These are phyloP conservation scores for Galbula dea DNA, from an alignment of 2,113 vertebrate species.

Conservation along the genomic window DNA sequence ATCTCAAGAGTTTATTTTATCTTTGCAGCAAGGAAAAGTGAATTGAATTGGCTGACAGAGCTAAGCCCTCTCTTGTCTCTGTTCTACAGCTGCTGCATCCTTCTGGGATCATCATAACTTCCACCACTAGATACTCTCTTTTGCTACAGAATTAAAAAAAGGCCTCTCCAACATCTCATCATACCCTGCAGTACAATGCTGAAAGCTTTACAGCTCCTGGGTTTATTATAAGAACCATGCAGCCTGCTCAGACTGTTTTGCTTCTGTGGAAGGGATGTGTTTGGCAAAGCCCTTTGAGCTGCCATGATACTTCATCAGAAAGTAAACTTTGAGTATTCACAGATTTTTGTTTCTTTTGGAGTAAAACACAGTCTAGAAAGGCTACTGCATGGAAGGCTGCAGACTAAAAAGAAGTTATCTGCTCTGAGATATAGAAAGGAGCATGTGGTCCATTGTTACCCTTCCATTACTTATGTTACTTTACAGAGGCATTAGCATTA, in stretches of 20 bases:
- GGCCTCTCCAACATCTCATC: background rate
- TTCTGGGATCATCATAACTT: background rate
- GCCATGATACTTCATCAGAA: background rate
- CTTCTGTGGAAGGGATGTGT: background rate
- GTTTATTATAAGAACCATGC: background rate
- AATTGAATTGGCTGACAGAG: slow-evolving; percentile 56
- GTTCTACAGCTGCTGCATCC: slow-evolving; percentile 40
- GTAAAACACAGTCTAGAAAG: background rate
- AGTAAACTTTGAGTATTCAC: background rate
- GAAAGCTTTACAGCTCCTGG: slow-evolving; percentile 20
- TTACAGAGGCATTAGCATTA: background rate
- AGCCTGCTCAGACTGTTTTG: background rate
- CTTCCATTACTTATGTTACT: background rate
- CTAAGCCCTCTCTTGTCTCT: slow-evolving; percentile 35
- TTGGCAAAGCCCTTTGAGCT: background rate
- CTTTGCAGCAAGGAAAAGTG: slow-evolving; percentile 50
- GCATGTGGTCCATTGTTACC: background rate
- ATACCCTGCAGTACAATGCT: background rate
- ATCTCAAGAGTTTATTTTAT: slow-evolving; percentile 67
- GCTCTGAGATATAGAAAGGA: background rate
- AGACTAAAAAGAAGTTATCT: background rate
- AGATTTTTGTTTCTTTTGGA: background rate
- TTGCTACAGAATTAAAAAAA: background rate
- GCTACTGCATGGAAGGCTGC: background rate
- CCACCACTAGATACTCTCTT: background rate